Base-by-base conservation (phyloP, 2,888 invertebrate genomes). In the Brachycybe producta region DNA sequence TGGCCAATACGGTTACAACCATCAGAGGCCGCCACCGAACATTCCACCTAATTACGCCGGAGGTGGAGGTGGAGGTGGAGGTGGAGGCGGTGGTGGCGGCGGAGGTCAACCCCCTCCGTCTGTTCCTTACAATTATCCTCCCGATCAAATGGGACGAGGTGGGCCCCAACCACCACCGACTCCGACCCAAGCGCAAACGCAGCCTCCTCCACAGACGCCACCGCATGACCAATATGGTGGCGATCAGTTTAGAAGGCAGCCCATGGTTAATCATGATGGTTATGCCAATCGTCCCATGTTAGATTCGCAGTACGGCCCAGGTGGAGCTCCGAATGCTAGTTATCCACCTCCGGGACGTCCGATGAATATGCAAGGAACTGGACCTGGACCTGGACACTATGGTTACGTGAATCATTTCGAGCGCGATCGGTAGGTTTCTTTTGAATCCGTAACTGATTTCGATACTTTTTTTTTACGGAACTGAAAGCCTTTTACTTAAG, bases 181-280 rank as follows among this genome's bases (percentile, higher is more conserved):
- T n/a, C n/a, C n/a, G 41, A 23, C 41, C 17, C 23, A 24, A 41
- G 24, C 41, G 21, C n/a, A n/a, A n/a, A n/a, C n/a, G n/a, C 30
- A 24, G n/a, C 45, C 36, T n/a, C 35, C 36, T 11, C n/a, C 36
- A 15, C 38, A 39, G 35, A n/a, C 36, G 1, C 7, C 36, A 19
- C 51, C 44, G 28, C 35, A 42, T 13, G 49, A 54, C 2, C 50
- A 53, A 30, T 53, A 49, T 19, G 19, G 48, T 23, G 43, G 42
- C 52, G 43, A 70, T 55, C 70, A 70, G 57, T 71, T 71, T 53
- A 65, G 66, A 49, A 64, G 61, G 44, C 57, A 68, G 21, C 51
- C 36, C 27, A 34, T 51, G 43, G 38, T 51, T 7, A 54, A 54
- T 32, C 54, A 54, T 32, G 54, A 54, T 11, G 45, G 51, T 17